These are phyloP conservation scores for Sacculina carcini DNA, from an alignment of 2,888 invertebrate genomes.

Conservation along the genomic window DNA sequence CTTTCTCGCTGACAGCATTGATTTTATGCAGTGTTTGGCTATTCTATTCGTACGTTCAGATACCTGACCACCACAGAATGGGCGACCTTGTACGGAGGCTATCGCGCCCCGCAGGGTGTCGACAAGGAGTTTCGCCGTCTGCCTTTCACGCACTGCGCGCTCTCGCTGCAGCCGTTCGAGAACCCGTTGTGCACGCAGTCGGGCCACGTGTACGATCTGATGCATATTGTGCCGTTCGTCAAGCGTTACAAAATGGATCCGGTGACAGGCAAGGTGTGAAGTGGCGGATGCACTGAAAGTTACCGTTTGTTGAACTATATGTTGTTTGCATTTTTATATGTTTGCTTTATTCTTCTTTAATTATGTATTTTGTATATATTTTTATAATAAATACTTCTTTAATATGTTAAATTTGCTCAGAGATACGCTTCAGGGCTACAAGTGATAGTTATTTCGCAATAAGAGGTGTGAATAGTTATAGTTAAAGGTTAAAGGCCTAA, in stretches of 20 bases:
- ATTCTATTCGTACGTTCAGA: no score
- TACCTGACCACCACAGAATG: constrained; percentile 65
- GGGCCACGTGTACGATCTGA: constrained; percentile 79
- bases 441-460: no score
- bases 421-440: not conserved
- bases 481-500: no score
- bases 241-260: constrained; percentile 83
- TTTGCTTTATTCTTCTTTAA: constrained; percentile 5
- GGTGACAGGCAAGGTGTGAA: constrained; percentile 50
- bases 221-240: constrained; percentile 56
- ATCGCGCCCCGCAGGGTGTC: constrained; percentile 37
- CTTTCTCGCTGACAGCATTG: no score
- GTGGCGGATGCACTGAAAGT: not conserved
- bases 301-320: not conserved
- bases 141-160: constrained; percentile 73
- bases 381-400: not conserved
- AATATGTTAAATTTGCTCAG: not conserved
- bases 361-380: not conserved
- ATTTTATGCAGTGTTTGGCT: no score
- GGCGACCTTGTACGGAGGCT: constrained; percentile 71
- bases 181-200: constrained; percentile 58
- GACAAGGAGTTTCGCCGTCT: constrained; percentile 63
- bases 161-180: constrained; percentile 73
- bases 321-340: not conserved
- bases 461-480: no score